Conservation (phyloP, 2,888 invertebrate genomes). For the Cephus nigrinus region DNA sequence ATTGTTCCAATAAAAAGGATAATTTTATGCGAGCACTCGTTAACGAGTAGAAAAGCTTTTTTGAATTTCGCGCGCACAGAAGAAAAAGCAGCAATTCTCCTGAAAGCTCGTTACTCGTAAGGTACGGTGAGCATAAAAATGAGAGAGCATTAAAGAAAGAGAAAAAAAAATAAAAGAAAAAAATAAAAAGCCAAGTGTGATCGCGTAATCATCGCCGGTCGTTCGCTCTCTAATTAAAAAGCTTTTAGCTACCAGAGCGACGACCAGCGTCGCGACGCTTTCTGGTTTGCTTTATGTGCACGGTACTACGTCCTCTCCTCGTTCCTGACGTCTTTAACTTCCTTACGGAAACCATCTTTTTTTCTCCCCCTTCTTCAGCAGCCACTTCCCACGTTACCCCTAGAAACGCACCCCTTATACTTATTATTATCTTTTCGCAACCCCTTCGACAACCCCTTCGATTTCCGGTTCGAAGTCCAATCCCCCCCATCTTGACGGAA, state of each 20-base stretch:
- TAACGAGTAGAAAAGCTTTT: not conserved
- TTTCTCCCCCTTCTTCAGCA: not conserved
- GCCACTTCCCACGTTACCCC: not conserved
- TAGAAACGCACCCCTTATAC: not conserved
- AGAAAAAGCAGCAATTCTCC: not conserved
- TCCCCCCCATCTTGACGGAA: no score
- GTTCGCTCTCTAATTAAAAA: constrained; percentile 9
- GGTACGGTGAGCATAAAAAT: not conserved
- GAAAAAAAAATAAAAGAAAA: no score
- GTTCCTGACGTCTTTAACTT: not conserved
- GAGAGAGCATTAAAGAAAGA: not conserved
- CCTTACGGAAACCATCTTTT: not conserved
- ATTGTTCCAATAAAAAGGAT: not conserved
- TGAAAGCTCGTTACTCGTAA: not conserved
- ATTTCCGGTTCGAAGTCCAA: no score
- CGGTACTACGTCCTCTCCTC: not conserved
- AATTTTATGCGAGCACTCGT: not conserved
- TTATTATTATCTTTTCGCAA: not conserved
- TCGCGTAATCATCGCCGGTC: constrained; percentile 2
- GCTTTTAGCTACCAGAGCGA: constrained; percentile 1
- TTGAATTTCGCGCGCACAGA: not conserved
- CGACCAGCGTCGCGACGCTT: not conserved
- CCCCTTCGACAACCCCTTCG: no score
- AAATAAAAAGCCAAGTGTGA: not conserved
- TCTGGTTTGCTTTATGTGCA: not conserved